Evolutionary conservation across 2,113 vertebrate species (phyloP), one percentile per base, ranked within the genome.

Genomic region (Silurus meridionalis): DNA sequence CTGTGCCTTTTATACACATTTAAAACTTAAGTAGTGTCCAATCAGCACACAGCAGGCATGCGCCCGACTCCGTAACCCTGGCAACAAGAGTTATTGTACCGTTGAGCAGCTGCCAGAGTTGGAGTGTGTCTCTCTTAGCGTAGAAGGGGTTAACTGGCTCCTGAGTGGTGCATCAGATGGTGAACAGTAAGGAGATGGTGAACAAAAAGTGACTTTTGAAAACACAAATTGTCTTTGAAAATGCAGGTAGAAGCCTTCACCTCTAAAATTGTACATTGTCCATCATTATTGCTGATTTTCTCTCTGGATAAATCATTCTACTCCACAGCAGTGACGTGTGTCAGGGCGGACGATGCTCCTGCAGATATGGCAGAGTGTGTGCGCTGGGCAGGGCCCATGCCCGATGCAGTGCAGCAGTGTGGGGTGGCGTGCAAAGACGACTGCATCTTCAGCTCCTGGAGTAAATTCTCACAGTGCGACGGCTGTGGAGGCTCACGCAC

Each of bases 401-500:
- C 96, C 0, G 6, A 91, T 3, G 89, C 92, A 0, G 93, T 95
- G 0, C 95, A 96, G 82, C 95, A 95, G 37, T 97, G 96, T 69
- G 67, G 75, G 0, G 0, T 96, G 17, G 94, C 95, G 4, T 97
- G 96, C 90, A 94, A 92, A 84, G 95, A 97, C 0, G 96, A 97
- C 90, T 97, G 96, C 88, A 94, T 92, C 0, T 95, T 97, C 3
- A 96, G 95, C 14, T 86, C 94, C 83, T 97, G 96, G 96, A 96
- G 96, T 72, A 96, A 93, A 87, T 97, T 96, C 86, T 94, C 94
- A 0, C 84, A 94, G 0, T 97, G 96, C 83, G 86, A 86, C 1
- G 93, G 91, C 53, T 97, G 96, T 88, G 94, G 88, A 87, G 86
- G 93, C 48, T 91, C 90, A 11, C 93, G 93, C n/a, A 95, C 85